phyloP scores from a whole-genome alignment of 2,113 vertebrate genomes.

The Mesoclemmys tuberculata region DNA sequence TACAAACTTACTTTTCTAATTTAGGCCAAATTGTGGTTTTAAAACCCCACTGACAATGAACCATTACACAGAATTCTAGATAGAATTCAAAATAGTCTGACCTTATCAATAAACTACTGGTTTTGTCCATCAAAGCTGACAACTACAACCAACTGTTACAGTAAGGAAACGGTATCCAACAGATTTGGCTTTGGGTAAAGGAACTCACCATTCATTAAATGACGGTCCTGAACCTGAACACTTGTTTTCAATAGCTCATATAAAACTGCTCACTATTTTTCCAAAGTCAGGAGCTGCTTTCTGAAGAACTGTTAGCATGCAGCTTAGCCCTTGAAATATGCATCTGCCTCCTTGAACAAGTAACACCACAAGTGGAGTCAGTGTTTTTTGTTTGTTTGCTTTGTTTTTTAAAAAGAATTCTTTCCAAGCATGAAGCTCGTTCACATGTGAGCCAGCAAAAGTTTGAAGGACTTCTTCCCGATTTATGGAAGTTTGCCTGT shows the following conservation, averaged over 20 bases:
- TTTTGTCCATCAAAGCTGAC: slow-evolving; percentile 19
- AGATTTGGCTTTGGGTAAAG: background rate
- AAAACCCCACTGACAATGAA: background rate
- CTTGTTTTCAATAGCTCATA: background rate
- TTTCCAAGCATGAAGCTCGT: background rate
- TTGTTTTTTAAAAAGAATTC: background rate
- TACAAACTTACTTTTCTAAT: background rate
- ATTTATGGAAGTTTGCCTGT: background rate
- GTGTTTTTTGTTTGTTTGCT: background rate
- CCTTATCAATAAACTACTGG: background rate
- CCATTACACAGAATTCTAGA: background rate
- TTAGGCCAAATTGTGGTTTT: accelerated
- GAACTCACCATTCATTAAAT: background rate
- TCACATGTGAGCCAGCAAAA: background rate
- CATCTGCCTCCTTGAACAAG: background rate
- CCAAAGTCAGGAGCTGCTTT: background rate
- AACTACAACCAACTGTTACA: background rate
- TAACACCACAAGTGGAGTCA: background rate
- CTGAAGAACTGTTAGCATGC: background rate
- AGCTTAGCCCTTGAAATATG: background rate
- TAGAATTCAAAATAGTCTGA: background rate
- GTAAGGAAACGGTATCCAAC: background rate
- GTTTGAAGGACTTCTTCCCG: slow-evolving; percentile 25
- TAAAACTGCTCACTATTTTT: background rate
- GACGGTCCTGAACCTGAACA: background rate